Base-by-base conservation (phyloP, 2,113 vertebrate species). In the Paraplagusia blochii region DNA sequence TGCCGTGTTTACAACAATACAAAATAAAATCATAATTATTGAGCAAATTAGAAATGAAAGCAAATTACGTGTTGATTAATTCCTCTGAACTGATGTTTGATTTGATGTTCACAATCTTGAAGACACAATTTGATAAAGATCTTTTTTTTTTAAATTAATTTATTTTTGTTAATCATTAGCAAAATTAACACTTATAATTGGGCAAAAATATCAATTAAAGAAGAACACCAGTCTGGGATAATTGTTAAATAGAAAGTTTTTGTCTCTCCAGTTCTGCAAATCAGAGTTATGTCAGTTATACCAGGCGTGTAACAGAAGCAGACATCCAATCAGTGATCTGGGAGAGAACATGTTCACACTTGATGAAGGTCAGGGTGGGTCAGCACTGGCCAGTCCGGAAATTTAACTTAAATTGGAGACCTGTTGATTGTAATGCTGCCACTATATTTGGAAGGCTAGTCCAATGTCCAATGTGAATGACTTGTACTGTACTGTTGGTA, bases 221-320 rank as follows among this genome's bases (percentile, higher is more conserved):
- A 14, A 19, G 48, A 16, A 59, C 17, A 48, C 13, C 8, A 4
- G 15, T 86, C 88, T 81, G 79, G 83, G 72, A 90, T 89, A 42
- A 29, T 29, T 29, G 64, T 58, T 14, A 87, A 81, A 38, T 86
- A 51, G 45, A 67, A 90, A 63, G 72, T 88, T 29, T 29, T 6
- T 29, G 35, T 89, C 74, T 74, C 53, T 45, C 84, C 85, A 46
- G 50, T 88, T 72, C 59, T 90, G 74, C 93, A 92, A 5, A 85
- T 87, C 61, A 89, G 71, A 0, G 86, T 91, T 53, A 92, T 58
- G 17, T 72, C n/a, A 61, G 56, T 89, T 88, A 10, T 68, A 63
- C 54, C 85, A 83, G 1, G 78, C 3, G 19, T 45, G 9, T 7
- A 51, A 16, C 18, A 9, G 14, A 4, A 18, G 17, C 46, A 62